Base-by-base conservation (phyloP, 2,888 invertebrate species). In the Pristionchus arcanus region DNA sequence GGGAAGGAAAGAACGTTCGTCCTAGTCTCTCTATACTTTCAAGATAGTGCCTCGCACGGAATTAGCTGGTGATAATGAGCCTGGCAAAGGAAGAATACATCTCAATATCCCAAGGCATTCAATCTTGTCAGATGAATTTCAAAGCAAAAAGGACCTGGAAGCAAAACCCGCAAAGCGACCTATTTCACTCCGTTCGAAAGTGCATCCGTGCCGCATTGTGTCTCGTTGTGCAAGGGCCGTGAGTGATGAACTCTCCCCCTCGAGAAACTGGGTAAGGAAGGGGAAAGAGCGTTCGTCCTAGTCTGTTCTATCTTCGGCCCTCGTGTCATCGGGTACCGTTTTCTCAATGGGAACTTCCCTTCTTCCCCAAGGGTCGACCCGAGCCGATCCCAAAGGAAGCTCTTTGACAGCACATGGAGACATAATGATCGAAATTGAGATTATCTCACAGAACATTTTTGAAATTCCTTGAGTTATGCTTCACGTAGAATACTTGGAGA, bases 271-370 rank as follows among this genome's bases (percentile, higher is more conserved):
- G 74, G 74, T 74, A 74, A 74, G 74, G 74, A 74, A 37, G 37
- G 37, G 74, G 21, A 21, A 21, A 7, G 74, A 74, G 74, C 74
- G 74, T 74, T 74, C 37, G 66, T 28, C 42, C 42, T 49, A 49
- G 63, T 63, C 63, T 63, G 68, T 16, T 28, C 68, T 71, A 71
- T 71, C 68, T 31, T 31, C 68, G 34, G 31, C 68, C 34, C 15
- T 37, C 74, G 74, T 74, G 74, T 74, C 74, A 74, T 34, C 74
- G 74, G 74, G 74, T 74, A 74, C 74, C 74, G 25, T 74, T 49
- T 49, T 68, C 68, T 31, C 31, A 68, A 31, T 31, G 31, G 63
- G 1, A n/a, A 59, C 55, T 55, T 55, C 55, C 55, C 21, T 19
- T 55, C 21, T 19, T 55, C 21, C 55, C 55, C 42, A 21, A 16